phyloP scores from a whole-genome alignment of 2,113 vertebrate genomes.

The Podarcis muralis region DNA sequence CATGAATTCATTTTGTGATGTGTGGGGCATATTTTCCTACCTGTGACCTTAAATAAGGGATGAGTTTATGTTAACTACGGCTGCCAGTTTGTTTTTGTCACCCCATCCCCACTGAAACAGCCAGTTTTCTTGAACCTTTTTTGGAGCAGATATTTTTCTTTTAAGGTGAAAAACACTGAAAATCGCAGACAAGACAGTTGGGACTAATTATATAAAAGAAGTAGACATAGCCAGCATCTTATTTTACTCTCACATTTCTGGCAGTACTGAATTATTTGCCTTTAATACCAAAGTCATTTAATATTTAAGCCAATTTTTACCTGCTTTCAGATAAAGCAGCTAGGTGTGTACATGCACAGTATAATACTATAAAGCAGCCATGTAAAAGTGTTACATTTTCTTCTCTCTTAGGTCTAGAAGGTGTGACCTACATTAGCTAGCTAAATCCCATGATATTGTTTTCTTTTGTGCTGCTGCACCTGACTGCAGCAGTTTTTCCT shows the following conservation, averaged over 20 bases:
- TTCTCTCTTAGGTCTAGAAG: background rate
- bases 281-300: background rate
- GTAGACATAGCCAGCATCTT: background rate
- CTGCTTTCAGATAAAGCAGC: background rate
- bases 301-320: background rate
- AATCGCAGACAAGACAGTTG: background rate
- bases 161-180: background rate
- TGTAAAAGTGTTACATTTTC: background rate
- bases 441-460: background rate
- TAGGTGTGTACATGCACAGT: background rate
- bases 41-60: background rate
- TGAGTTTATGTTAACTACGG: background rate
- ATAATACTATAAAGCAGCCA: background rate
- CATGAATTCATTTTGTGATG: background rate
- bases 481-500: slow-evolving; percentile 46
- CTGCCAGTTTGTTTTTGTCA: background rate
- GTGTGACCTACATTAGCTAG: slow-evolving; percentile 4
- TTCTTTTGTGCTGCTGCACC: slow-evolving; percentile 14
- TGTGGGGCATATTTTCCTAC: background rate
- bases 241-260: background rate
- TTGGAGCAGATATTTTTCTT: background rate
- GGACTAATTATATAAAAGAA: background rate
- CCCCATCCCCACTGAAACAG: background rate
- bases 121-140: background rate
- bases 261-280: background rate